Percentiles rank a stretch among this genome's conserved stretches.
These are phyloP conservation scores for Sinohyriopsis cumingii DNA, from an alignment of 2,888 invertebrate species.

Conservation along the genomic window DNA sequence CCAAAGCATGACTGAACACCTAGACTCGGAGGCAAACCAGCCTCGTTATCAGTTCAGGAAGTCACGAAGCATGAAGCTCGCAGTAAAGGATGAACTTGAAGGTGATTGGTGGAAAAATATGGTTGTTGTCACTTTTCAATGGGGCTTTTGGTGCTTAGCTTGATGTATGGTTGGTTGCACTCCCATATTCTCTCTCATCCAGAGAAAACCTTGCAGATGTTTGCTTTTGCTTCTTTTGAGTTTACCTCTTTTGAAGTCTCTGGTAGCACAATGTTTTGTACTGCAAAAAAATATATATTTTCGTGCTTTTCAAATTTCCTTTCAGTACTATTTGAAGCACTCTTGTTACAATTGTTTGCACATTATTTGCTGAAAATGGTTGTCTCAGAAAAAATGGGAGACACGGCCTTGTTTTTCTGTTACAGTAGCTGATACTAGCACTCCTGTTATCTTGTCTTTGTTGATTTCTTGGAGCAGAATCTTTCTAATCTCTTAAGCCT, in stretches of 20 bases:
- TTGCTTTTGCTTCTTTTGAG: neutral
- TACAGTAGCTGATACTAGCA: neutral
- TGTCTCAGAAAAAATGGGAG: neutral
- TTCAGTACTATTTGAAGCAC: neutral
- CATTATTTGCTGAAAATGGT: neutral
- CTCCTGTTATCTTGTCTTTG: conserved; percentile 1
- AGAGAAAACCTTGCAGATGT: conserved; percentile 5
- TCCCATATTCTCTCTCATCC: neutral
- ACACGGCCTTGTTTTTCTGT: neutral
- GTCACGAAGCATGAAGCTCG: conserved; percentile 69
- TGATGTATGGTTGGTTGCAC: neutral
- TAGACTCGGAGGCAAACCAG: conserved; percentile 39
- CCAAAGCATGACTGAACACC: conserved; percentile 39
- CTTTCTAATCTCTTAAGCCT: neutral
- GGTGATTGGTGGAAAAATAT: conserved; percentile 49
- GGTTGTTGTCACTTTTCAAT: conserved; percentile 1
- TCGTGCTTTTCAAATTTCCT: conserved; percentile 1
- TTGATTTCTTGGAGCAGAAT: conserved; percentile 5
- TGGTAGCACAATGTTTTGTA: neutral
- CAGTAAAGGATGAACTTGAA: conserved; percentile 61
- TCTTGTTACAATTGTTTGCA: neutral
- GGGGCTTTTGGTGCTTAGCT: neutral
- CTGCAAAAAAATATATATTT: neutral
- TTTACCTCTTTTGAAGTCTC: neutral
- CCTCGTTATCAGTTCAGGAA: conserved; percentile 63